These are phyloP conservation scores for Chironomus striatipennis DNA, from an alignment of 1,140 invertebrate species.

Conservation along the genomic window DNA sequence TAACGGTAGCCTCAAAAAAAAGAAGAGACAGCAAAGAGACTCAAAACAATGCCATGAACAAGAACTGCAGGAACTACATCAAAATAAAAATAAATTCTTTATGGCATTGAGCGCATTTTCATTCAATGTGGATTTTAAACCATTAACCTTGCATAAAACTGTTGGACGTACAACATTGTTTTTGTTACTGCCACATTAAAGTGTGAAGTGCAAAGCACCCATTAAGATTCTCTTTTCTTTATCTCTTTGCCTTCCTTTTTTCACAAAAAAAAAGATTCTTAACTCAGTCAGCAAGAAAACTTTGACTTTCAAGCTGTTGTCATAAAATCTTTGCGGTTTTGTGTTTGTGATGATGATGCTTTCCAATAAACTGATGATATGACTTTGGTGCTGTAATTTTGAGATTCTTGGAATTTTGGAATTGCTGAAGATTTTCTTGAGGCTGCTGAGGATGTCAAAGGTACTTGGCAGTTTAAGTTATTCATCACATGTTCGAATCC, in stretches of 20 bases:
- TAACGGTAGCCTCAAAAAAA: background rate
- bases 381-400: background rate
- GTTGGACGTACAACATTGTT: background rate
- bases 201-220: slow-evolving; percentile 6
- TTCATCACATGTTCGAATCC: background rate
- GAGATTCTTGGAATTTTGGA: no score
- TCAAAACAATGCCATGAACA: background rate
- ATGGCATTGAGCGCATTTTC: background rate
- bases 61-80: no score
- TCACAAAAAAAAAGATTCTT: background rate
- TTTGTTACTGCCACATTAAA: slow-evolving; percentile 8
- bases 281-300: background rate
- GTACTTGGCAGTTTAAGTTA: no score
- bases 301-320: no score
- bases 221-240: background rate
- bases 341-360: background rate
- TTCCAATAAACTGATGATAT: background rate
- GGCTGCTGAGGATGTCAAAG: no score
- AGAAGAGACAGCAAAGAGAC: background rate
- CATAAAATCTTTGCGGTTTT: background rate
- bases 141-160: background rate
- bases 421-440: no score
- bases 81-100: background rate
- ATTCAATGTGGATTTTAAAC: background rate
- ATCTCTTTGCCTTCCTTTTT: background rate